These are phyloP conservation scores for Coptodon bakossiorum DNA, from an alignment of 2,113 vertebrate genomes.

Conservation along the genomic window DNA sequence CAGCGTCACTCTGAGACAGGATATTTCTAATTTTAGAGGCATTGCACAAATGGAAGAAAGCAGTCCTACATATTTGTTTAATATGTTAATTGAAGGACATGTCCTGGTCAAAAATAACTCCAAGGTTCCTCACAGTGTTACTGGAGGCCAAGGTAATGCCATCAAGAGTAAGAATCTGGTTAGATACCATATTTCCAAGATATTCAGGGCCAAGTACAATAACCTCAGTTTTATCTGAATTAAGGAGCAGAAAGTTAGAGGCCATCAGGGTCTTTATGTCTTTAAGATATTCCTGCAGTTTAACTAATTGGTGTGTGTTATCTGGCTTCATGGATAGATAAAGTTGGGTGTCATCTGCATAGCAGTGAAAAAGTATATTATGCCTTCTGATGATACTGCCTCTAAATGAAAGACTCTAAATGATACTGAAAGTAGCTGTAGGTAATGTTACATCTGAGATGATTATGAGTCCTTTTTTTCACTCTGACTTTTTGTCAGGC, in stretches of 20 bases:
- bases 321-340: background rate
- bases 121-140: background rate
- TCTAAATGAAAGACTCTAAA: background rate
- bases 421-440: background rate
- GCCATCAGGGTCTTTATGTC: background rate
- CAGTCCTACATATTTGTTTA: rapidly evolving
- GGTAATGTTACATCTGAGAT: background rate
- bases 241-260: background rate
- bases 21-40: background rate
- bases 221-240: background rate
- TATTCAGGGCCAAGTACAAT: background rate
- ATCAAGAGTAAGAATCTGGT: background rate
- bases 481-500: background rate
- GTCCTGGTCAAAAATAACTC: background rate
- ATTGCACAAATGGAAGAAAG: background rate
- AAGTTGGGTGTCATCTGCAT: background rate
- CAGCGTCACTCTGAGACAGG: background rate
- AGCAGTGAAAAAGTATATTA: background rate
- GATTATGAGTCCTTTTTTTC: background rate
- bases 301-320: background rate
- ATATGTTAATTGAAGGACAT: background rate
- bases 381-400: background rate
- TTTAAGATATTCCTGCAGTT: background rate
- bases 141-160: background rate
- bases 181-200: background rate